A percentile compares a stretch with the other conserved stretches of the same genome.
Conservation (phyloP, 2,113 vertebrate genomes). For the Entosphenus tridentatus region DNA sequence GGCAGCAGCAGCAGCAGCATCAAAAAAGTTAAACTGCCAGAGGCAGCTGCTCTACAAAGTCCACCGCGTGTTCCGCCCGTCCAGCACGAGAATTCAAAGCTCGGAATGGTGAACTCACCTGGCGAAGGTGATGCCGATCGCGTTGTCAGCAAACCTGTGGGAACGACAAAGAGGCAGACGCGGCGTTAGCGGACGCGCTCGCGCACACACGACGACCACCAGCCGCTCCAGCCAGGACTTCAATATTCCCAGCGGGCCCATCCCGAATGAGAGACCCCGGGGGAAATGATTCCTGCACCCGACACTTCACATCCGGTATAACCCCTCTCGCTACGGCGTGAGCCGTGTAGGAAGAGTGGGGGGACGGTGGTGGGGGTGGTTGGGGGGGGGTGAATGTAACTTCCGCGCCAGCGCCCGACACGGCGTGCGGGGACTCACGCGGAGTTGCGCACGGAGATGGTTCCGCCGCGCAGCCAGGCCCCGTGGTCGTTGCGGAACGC, state of each 20-base stretch:
- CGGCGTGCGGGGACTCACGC: too few relatives aligned
- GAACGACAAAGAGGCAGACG: neutral
- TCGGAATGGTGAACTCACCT: slow-evolving; percentile 11
- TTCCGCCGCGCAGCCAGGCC: slow-evolving; percentile 84
- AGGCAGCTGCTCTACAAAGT: neutral
- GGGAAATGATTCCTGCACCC: neutral
- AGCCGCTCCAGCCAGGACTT: too few relatives aligned
- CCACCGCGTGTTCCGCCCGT: too few relatives aligned
- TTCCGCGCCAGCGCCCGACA: too few relatives aligned
- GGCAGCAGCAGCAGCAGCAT: neutral
- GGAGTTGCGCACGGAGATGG: slow-evolving; percentile 20
- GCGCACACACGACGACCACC: neutral
- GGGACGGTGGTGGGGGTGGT: too few relatives aligned
- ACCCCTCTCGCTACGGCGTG: too few relatives aligned
- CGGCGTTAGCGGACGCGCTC: too few relatives aligned
- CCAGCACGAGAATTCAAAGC: neutral
- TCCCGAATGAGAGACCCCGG: neutral
- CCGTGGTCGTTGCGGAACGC: slow-evolving; percentile 96
- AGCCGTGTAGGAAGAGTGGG: too few relatives aligned
- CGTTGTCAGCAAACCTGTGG: slow-evolving; percentile 17
- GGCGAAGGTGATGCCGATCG: slow-evolving; percentile 17
- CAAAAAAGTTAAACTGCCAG: neutral
- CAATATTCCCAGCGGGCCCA: neutral
- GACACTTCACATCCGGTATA: neutral
- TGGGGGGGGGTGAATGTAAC: too few relatives aligned